Base-by-base conservation (phyloP, 1,140 invertebrate genomes). In the Eupeodes corollae region DNA sequence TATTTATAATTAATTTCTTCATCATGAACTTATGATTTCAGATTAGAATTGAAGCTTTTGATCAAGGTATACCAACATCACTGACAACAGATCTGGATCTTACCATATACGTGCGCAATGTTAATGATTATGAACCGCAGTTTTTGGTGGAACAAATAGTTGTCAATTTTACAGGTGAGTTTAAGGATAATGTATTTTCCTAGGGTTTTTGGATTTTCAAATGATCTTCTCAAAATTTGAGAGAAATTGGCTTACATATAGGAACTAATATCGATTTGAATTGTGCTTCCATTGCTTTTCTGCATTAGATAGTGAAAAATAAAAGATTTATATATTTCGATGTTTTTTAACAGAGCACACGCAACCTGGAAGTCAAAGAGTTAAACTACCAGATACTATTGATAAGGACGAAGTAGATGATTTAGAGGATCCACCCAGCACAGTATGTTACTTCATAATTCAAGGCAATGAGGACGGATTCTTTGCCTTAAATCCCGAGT, bases 1-100 rank as follows among this genome's bases (percentile, higher is more conserved):
- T 32, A 21, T 41, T 8, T 18, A 49, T 49, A 26, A 19, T 3
- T 37, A 6, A 3, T 42, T 42, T 18, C 6, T 42, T 8, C 16
- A 21, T 16, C 9, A 6, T 41, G 15, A 44, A 39, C 54, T 55
- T 48, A 15, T 56, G 52, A 52, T 64, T 67, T 31, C 55, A 91
- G 87, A 82, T 94, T 49, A 75, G 90, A 52, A 80, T 94, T 9
- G 88, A 93, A 74, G 90, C 91, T 1, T 88, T 84, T 61, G 91
- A 94, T 70, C 73, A 91, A 38, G 88, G 88, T 1, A 70, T 80
- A 6, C 90, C 90, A 9, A 90, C 88, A 2, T 79, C 88, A 0
- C 63, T 94, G 1, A 89, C 86, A 44, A 85, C 85, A 0, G 89
- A 93, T 66, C 69, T 93, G 8, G 90, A 93, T 67, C 65, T 95